Percentiles rank a stretch among this genome's conserved stretches.
phyloP scores from a whole-genome alignment of 2,797 vertebrate species.

The Fringilla coelebs region DNA sequence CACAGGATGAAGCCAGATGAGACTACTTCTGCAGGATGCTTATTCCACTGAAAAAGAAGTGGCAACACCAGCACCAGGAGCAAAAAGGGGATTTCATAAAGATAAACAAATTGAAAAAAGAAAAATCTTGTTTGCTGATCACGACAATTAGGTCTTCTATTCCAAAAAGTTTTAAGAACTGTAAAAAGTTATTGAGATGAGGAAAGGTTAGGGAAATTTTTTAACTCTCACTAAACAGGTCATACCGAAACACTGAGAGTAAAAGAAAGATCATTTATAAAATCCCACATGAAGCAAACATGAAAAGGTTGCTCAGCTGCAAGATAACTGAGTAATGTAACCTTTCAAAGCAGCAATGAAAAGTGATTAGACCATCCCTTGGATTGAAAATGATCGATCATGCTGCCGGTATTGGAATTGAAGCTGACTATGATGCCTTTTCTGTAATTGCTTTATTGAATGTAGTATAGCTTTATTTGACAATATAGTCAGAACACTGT shows the following conservation, averaged over 20 bases:
- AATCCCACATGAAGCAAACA: conserved; percentile 18
- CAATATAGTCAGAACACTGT: background rate
- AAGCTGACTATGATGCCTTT: conserved; percentile 29
- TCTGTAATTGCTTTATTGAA: conserved; percentile 48
- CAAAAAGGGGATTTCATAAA: background rate
- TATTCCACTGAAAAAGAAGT: background rate
- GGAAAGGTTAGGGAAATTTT: background rate
- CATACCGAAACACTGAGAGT: background rate
- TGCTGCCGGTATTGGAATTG: background rate
- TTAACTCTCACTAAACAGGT: background rate
- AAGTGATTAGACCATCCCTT: conserved; percentile 33
- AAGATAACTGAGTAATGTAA: conserved; percentile 54
- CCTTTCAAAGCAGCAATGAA: conserved; percentile 45
- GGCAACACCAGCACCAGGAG: background rate
- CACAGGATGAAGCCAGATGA: background rate
- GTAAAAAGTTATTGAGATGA: background rate
- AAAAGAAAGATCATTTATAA: conserved; percentile 33
- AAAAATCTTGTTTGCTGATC: background rate
- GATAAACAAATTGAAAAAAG: background rate
- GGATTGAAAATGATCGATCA: conserved; percentile 48
- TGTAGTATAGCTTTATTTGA: background rate
- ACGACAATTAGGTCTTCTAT: background rate
- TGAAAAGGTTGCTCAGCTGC: conserved; percentile 30
- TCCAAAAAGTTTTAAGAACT: background rate
- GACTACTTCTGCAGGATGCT: background rate